Percentiles rank a stretch among this genome's conserved stretches.
Evolutionary conservation across 1,140 invertebrate genomes (phyloP).

Genomic region (Choristoneura fumiferana): DNA sequence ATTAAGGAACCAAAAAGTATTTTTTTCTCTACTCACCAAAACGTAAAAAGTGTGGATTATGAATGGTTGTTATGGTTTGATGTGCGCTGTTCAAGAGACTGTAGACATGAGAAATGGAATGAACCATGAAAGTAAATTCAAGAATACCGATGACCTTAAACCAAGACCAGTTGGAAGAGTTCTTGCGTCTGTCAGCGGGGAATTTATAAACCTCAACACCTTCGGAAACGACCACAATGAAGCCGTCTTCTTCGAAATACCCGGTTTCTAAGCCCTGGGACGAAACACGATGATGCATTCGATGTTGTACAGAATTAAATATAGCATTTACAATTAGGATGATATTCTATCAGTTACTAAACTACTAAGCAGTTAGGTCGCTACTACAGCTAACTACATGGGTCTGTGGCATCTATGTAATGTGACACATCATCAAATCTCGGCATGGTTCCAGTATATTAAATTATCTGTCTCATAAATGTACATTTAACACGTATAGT

Average conservation of each 20-base stretch:
- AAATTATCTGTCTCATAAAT: no score
- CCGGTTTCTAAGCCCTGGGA: conserved; percentile 73
- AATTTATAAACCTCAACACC: conserved; percentile 81
- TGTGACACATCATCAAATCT: no score
- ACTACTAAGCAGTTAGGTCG: conserved; percentile 10
- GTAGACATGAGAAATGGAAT: conserved; percentile 63
- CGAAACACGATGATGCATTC: conserved; percentile 58
- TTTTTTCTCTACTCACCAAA: not conserved
- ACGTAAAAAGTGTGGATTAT: not conserved
- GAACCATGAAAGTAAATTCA: conserved; percentile 51
- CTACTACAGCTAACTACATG: not conserved
- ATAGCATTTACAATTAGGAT: conserved; percentile 6
- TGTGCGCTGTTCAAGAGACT: not conserved
- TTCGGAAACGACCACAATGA: conserved; percentile 79
- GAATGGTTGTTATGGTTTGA: not conserved
- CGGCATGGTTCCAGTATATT: no score
- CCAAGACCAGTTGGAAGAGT: conserved; percentile 82
- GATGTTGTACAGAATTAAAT: conserved; percentile 40
- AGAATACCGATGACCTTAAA: conserved; percentile 80
- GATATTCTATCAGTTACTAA: not conserved
- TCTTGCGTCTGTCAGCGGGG: conserved; percentile 78
- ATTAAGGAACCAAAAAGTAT: not conserved
- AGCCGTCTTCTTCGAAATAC: conserved; percentile 71
- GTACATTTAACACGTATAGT: no score
- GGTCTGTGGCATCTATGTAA: no score